A percentile compares a stretch with the other conserved stretches of the same genome.
Conservation (phyloP, 2,797 vertebrate species). For the Salarias fasciatus region DNA sequence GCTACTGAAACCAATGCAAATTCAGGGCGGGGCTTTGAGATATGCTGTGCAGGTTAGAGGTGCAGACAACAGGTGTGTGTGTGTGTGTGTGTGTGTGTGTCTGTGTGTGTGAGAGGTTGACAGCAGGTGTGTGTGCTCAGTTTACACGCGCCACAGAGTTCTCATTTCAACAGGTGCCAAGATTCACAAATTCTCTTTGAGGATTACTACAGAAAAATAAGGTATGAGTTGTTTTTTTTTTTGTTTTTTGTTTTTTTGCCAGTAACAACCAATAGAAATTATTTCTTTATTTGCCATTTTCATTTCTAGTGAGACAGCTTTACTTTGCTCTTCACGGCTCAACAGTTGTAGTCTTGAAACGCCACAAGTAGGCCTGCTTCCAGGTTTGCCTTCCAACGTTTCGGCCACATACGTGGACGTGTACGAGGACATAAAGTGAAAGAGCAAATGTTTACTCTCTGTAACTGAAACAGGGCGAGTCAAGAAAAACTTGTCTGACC, state of each 20-base stretch:
- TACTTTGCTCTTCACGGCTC: too few relatives aligned
- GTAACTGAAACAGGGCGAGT: slow-evolving; percentile 1
- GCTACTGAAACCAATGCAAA: slow-evolving; percentile 51
- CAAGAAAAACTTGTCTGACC: slow-evolving; percentile 73
- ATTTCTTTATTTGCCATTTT: too few relatives aligned
- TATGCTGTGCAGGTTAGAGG: slow-evolving; percentile 32
- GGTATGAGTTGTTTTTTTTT: slow-evolving; percentile 55
- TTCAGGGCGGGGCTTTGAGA: slow-evolving; percentile 58
- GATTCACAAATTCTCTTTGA: slow-evolving; percentile 13
- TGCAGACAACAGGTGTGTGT: slow-evolving; percentile 56
- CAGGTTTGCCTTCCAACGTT: too few relatives aligned
- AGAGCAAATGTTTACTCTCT: not conserved
- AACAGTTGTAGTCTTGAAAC: too few relatives aligned
- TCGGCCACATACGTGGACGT: too few relatives aligned
- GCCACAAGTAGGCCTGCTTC: too few relatives aligned
- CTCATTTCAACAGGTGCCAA: slow-evolving; percentile 18
- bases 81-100: too few relatives aligned
- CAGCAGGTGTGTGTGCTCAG: not conserved
- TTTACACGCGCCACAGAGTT: slow-evolving; percentile 35
- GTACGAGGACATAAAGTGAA: not conserved
- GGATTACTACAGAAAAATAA: slow-evolving; percentile 20
- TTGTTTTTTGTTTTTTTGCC: too few relatives aligned
- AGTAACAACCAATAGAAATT: too few relatives aligned
- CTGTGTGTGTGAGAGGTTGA: too few relatives aligned
- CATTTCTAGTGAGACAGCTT: not conserved